Base-by-base conservation (phyloP, 2,888 invertebrate species). In the Ennomos quercinarius region DNA sequence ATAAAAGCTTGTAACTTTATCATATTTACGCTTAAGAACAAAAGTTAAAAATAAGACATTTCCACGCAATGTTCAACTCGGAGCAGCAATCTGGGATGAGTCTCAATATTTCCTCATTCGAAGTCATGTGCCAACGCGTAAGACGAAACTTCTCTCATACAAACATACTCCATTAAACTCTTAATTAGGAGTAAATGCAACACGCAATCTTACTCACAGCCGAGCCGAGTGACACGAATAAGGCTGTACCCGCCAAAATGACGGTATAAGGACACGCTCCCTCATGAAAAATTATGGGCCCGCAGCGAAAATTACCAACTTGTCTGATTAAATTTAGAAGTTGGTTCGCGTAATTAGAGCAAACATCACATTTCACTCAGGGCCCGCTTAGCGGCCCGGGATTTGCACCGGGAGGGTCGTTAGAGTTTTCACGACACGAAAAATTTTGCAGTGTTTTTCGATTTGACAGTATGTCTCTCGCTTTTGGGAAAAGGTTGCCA, bases 301-400 rank as follows among this genome's bases (percentile, higher is more conserved):
- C 77, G 67, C 63, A 67, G 77, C 74, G 86, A 78, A 84, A 87
- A 87, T 90, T 86, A 84, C 81, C 75, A 91, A 92, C 80, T 91
- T 90, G 86, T 80, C 83, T 91, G 89, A 91, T 91, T 91, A 91
- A 91, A 91, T 91, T 91, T 89, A 86, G 86, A 91, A 92, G 89
- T 92, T 92, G 83, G 73, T 76, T 66, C 71, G 63, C 52, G 84
- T 91, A 91, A 92, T 92, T 91, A 91, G 86, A 70, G 73, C 70
- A 78, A 77, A 92, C 92, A 91, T 87, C 80, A 87, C 87, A 89
- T 88, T 91, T 90, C 91, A 92, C 91, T 92, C 91, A 87, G 86
- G 61, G 72, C 73, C 72, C 82, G 77, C 81, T 83, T 79, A 80
- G 80, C 75, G 78, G 65, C 51, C 68, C 60, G 67, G 71, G 78